phyloP scores from a whole-genome alignment of 2,888 invertebrate species.

The Caradrina kadenii region DNA sequence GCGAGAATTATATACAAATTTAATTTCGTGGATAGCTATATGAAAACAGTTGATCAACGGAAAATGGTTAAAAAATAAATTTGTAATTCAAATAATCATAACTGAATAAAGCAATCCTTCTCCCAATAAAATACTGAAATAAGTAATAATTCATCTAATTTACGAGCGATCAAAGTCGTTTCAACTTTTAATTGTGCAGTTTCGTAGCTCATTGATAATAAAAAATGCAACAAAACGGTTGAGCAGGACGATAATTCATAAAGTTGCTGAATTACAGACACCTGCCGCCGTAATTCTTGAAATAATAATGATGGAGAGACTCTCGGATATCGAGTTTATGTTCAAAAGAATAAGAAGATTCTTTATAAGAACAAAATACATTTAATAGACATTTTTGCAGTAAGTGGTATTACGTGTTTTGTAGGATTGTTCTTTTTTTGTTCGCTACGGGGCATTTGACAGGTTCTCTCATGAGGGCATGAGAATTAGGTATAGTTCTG shows the following conservation, averaged over 20 bases:
- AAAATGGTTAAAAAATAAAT: background rate
- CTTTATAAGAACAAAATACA: constrained; percentile 1
- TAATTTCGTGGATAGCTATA: too few relatives aligned
- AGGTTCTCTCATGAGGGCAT: too few relatives aligned
- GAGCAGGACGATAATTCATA: constrained; percentile 62
- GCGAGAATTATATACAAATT: too few relatives aligned
- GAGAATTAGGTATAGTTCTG: too few relatives aligned
- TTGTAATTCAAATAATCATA: background rate
- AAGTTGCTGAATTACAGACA: constrained; percentile 68
- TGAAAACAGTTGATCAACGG: background rate
- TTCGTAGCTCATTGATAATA: constrained; percentile 45
- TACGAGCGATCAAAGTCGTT: constrained; percentile 48
- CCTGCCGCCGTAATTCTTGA: constrained; percentile 55
- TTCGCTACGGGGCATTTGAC: too few relatives aligned
- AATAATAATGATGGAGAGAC: constrained; percentile 33
- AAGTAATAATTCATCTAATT: constrained; percentile 25
- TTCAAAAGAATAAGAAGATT: constrained; percentile 11
- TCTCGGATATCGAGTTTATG: constrained; percentile 16
- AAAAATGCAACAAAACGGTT: constrained; percentile 52
- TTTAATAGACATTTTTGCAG: constrained; percentile 16
- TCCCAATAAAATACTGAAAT: constrained; percentile 8
- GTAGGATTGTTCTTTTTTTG: background rate
- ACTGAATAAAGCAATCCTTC: constrained; percentile 1
- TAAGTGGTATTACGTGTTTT: constrained; percentile 38
- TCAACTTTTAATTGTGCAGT: constrained; percentile 40